Evolutionary conservation across 2,888 invertebrate species (phyloP), one percentile per base, ranked within the genome.

Genomic region (Monoplex corrugatus): DNA sequence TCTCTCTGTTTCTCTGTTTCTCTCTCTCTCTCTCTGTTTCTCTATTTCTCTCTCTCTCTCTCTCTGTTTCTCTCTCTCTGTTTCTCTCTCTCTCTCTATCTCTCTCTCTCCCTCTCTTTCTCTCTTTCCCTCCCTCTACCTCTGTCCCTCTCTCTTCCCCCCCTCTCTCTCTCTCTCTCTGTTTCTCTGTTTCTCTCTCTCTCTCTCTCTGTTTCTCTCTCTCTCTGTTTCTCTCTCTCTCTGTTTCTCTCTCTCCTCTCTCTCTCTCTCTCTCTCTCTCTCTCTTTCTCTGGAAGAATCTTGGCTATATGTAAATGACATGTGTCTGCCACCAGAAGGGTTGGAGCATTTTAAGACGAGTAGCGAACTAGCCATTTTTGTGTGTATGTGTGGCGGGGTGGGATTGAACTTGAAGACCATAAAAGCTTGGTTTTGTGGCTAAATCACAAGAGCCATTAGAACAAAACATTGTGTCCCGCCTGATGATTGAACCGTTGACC

Each of bases 1-100:
- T 63, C 63, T 63, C 63, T 63, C 68, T 68, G 28, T 68, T n/a
- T 68, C 68, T 68, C 68, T 68, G 28, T 68, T n/a, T 68, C 68
- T 68, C 68, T 50, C 68, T 68, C 68, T 68, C 68, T 68, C 68
- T 68, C 68, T 68, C 68, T 68, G 0, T 68, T n/a, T 68, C 19
- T 68, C 68, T 68, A 23, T 68, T 6, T 68, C 68, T 50, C 68
- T 68, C 68, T 68, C 68, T 68, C 68, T 68, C 68, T 68, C 68
- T 68, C 68, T 68, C 68, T 68, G 28, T 13, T n/a, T 68, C 68
- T 68, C 68, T 28, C 19, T 68, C 28, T 0, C 68, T 28, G 68
- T 50, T 19, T 50, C 23, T 23, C 13, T 68, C 28, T 23, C 28
- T 10, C n/a, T n/a, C n/a, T n/a, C n/a, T n/a, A 8, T 8, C n/a